Evolutionary conservation across 2,888 invertebrate genomes (phyloP).

Genomic region (Drosophila tanythrix): DNA sequence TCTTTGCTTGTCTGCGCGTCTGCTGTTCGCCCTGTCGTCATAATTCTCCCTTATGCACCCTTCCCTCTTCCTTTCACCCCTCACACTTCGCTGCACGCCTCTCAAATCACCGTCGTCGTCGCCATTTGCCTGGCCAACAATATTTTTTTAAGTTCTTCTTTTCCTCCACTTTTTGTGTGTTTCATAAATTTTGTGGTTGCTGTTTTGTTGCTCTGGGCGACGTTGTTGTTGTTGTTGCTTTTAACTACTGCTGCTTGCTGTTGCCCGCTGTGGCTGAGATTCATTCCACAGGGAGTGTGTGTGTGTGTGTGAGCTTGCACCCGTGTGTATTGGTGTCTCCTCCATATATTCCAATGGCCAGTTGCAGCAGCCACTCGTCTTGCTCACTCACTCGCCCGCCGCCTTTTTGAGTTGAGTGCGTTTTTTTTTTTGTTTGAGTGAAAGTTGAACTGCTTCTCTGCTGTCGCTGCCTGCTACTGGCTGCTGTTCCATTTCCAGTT

Average conservation of each 20-base stretch:
- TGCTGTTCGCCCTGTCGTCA: conserved; percentile 54
- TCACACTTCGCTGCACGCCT: conserved; percentile 8
- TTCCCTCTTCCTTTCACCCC: not conserved
- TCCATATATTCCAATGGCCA: conserved; percentile 76
- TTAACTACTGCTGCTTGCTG: conserved; percentile 12
- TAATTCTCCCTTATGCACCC: conserved; percentile 38
- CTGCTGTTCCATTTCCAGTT: conserved; percentile 55
- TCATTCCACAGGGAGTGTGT: conserved; percentile 38
- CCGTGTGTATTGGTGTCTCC: conserved; percentile 52
- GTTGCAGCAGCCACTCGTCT: conserved; percentile 45
- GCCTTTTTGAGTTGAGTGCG: conserved; percentile 48
- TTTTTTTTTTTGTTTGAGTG: conserved; percentile 45
- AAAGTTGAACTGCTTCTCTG: conserved; percentile 20
- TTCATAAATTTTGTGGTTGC: conserved; percentile 74
- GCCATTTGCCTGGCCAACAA: conserved; percentile 57
- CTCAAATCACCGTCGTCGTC: conserved; percentile 64
- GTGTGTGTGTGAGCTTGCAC: conserved; percentile 10
- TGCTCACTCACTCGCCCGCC: conserved; percentile 15
- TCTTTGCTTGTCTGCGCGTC: conserved; percentile 36
- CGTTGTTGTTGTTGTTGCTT: conserved; percentile 12
- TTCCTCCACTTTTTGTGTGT: conserved; percentile 64
- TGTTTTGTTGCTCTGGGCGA: conserved; percentile 42
- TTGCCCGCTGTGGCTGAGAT: conserved; percentile 64
- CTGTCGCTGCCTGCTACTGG: conserved; percentile 23
- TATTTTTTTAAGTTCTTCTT: conserved; percentile 41